A percentile compares a stretch with the other conserved stretches of the same genome.
Evolutionary conservation across 2,888 invertebrate genomes (phyloP).

Genomic region (Xanthorhoe spadicearia): DNA sequence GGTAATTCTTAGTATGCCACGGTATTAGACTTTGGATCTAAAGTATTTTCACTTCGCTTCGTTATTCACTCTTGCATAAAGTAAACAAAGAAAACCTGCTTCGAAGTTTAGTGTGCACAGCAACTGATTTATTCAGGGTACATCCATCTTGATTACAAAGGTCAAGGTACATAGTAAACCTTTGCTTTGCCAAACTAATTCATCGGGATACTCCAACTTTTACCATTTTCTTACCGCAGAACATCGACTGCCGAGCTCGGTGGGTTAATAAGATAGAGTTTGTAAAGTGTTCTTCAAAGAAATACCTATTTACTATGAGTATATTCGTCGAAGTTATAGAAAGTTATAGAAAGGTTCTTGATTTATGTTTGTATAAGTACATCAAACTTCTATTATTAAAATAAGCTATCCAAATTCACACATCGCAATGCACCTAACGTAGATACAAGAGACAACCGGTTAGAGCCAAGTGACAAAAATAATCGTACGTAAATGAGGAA

Average conservation of each 20-base stretch:
- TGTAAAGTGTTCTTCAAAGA: conserved; percentile 7
- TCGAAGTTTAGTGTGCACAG: background rate
- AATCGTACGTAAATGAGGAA: too few relatives aligned
- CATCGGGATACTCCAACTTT: conserved; percentile 39
- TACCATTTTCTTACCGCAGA: conserved; percentile 32
- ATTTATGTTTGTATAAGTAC: background rate
- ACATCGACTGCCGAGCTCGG: conserved; percentile 29
- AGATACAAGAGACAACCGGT: too few relatives aligned
- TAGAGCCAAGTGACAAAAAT: too few relatives aligned
- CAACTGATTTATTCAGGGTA: conserved; percentile 1
- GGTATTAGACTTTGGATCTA: too few relatives aligned
- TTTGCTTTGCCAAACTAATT: conserved; percentile 42
- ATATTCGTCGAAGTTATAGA: background rate
- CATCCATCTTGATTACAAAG: conserved; percentile 39
- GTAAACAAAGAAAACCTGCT: background rate
- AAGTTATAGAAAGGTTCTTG: background rate
- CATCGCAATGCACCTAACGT: too few relatives aligned
- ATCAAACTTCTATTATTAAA: too few relatives aligned
- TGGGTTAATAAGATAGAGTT: conserved; percentile 33
- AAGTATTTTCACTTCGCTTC: too few relatives aligned
- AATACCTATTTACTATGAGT: background rate
- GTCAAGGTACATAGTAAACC: conserved; percentile 36
- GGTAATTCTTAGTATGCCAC: too few relatives aligned
- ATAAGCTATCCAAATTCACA: too few relatives aligned
- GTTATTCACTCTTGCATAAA: too few relatives aligned